These are phyloP conservation scores for Rhea pennata DNA, from an alignment of 2,113 vertebrate genomes.

Conservation along the genomic window DNA sequence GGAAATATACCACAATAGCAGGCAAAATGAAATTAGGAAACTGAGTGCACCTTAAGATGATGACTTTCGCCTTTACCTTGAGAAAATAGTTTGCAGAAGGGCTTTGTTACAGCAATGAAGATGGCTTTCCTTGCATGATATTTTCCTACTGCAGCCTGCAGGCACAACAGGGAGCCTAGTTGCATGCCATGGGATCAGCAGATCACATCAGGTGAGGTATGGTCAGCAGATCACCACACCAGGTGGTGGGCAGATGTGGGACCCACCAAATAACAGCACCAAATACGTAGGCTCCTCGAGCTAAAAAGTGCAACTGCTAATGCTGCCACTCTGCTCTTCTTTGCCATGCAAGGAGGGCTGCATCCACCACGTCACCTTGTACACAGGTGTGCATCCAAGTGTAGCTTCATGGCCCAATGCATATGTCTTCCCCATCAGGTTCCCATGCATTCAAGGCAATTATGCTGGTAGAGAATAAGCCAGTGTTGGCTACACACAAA, in stretches of 20 bases:
- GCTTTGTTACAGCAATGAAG: neutral
- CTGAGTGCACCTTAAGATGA: neutral
- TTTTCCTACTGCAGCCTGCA: fast-evolving
- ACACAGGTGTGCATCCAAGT: neutral
- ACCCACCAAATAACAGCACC: neutral
- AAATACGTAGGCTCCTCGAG: neutral
- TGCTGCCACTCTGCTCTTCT: neutral
- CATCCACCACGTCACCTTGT: neutral
- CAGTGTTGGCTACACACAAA: neutral
- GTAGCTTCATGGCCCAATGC: neutral
- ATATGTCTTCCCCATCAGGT: neutral
- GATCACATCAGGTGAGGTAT: neutral
- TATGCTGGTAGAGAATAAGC: neutral
- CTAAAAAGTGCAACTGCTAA: neutral
- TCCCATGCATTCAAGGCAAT: neutral
- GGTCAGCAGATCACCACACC: neutral
- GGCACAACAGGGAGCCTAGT: fast-evolving
- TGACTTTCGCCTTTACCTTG: neutral
- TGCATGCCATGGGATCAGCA: neutral
- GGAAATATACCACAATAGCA: neutral
- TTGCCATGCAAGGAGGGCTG: neutral
- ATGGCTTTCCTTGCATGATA: neutral
- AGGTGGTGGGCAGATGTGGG: neutral
- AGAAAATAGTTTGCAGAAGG: neutral
- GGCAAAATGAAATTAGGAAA: neutral